phyloP scores from a whole-genome alignment of 2,888 invertebrate genomes.

The Cerastis leucographa region DNA sequence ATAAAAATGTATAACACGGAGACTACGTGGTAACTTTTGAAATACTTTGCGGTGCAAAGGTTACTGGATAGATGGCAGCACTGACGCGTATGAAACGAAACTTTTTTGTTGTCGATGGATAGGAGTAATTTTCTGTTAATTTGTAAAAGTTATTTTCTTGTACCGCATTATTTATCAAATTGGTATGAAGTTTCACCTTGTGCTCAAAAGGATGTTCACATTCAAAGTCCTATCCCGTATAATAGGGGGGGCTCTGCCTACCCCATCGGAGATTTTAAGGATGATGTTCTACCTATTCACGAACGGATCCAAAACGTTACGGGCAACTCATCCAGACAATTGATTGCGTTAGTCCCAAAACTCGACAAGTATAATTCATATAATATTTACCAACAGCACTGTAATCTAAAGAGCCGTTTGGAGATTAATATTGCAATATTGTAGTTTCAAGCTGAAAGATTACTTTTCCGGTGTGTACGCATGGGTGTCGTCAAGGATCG shows the following conservation, averaged over 20 bases:
- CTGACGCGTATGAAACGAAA: not conserved
- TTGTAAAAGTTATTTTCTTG: not conserved
- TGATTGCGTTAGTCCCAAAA: slow-evolving; percentile 32
- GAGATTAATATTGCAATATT: slow-evolving; percentile 29
- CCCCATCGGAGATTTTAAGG: not conserved
- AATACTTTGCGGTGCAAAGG: slow-evolving; percentile 21
- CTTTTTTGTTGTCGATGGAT: slow-evolving; percentile 13
- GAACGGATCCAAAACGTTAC: slow-evolving; percentile 10
- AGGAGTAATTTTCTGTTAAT: not conserved
- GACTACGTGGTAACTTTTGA: slow-evolving; percentile 40
- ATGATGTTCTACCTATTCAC: not conserved
- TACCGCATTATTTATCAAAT: not conserved
- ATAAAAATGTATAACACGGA: not conserved
- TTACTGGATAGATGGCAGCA: slow-evolving; percentile 55
- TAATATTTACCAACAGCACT: slow-evolving; percentile 1
- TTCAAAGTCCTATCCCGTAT: not conserved
- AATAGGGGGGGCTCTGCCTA: not conserved
- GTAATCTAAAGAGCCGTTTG: slow-evolving; percentile 29
- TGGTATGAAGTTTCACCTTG: not conserved
- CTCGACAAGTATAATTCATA: slow-evolving; percentile 32
- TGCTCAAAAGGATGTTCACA: not conserved
- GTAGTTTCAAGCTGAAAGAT: slow-evolving; percentile 29
- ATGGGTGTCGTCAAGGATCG: slow-evolving; percentile 13
- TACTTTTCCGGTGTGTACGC: not conserved
- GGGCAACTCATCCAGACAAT: slow-evolving; percentile 23